These are phyloP conservation scores for Calliphora vomitoria DNA, from an alignment of 2,888 invertebrate genomes.

Conservation along the genomic window DNA sequence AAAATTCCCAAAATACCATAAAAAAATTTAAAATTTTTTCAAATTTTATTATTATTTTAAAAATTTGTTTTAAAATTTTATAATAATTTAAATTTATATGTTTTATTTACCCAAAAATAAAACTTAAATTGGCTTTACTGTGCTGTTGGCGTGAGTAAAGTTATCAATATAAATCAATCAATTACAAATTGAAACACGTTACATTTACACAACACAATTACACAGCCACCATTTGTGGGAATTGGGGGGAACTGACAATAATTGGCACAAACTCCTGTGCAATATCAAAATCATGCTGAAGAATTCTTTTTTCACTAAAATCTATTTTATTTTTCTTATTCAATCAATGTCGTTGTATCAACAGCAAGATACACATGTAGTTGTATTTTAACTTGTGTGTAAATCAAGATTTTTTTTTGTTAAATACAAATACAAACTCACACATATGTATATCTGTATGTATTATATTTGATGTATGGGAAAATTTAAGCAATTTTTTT, in stretches of 20 bases:
- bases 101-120: too few species aligned
- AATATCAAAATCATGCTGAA: background rate
- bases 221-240: background rate
- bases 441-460: constrained; percentile 5
- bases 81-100: too few species aligned
- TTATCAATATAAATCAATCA: constrained; percentile 54
- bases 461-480: constrained; percentile 57
- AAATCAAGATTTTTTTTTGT: constrained; percentile 53
- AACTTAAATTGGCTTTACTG: background rate
- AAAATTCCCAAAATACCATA: too few species aligned
- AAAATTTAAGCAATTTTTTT: constrained; percentile 51
- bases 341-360: constrained; percentile 51
- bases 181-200: constrained; percentile 32
- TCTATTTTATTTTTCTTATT: constrained; percentile 48
- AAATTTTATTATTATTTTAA: too few species aligned
- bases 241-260: background rate
- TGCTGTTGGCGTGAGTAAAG: constrained; percentile 15
- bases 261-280: constrained; percentile 17
- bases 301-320: background rate
- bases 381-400: constrained; percentile 52
- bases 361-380: constrained; percentile 51
- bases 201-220: constrained; percentile 29
- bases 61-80: too few species aligned
- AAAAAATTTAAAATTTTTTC: too few species aligned
- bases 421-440: constrained; percentile 31